Percentiles rank a stretch among this genome's conserved stretches.
Evolutionary conservation across 1,140 invertebrate species (phyloP).

Genomic region (Brachionus plicatilis): DNA sequence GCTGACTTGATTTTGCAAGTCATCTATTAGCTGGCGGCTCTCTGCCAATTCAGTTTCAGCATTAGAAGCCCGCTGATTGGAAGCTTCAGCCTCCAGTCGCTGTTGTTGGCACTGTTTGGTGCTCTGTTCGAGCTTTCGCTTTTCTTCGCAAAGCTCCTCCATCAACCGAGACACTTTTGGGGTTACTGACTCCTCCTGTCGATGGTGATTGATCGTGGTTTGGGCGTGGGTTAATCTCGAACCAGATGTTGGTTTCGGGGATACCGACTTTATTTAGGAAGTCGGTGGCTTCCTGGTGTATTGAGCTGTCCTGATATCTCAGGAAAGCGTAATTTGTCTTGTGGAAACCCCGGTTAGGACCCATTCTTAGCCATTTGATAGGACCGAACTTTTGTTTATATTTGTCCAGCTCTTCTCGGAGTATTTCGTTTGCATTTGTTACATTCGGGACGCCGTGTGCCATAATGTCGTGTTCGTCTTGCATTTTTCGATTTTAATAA

Average conservation of each 20-base stretch:
- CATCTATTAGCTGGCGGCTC: not conserved
- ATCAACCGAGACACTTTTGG: not conserved
- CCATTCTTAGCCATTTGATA: not conserved
- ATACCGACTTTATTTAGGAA: not conserved
- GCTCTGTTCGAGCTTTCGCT: not conserved
- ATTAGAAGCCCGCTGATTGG: not conserved
- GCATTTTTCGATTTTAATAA: not conserved
- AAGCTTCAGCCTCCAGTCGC: not conserved
- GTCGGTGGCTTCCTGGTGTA: not conserved
- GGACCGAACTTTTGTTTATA: not conserved
- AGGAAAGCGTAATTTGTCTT: not conserved
- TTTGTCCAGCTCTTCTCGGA: not conserved
- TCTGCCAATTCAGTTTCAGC: not conserved
- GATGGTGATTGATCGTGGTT: not conserved
- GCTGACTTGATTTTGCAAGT: not conserved
- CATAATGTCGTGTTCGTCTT: not conserved
- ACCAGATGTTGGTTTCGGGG: not conserved
- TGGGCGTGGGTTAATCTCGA: not conserved
- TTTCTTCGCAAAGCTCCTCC: not conserved
- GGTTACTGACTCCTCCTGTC: not conserved
- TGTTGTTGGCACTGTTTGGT: not conserved
- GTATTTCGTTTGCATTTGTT: not conserved
- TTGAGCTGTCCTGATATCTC: not conserved
- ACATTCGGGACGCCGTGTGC: conserved; percentile 1
- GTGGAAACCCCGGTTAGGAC: not conserved